Conservation (phyloP, 2,113 vertebrate genomes). For the Daphoenositta chrysoptera region DNA sequence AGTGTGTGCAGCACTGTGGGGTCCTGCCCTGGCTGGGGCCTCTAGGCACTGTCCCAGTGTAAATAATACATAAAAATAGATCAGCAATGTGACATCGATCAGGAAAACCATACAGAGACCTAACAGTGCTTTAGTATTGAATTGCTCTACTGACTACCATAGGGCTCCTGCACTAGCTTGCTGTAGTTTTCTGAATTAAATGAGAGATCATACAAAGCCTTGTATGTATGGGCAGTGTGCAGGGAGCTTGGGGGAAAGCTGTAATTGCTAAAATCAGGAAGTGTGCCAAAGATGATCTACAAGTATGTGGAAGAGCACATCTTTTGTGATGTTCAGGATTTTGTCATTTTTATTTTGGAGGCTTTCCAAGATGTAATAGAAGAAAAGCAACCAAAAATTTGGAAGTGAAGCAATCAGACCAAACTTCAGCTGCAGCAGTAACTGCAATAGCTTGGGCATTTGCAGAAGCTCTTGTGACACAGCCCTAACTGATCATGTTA, state of each 20-base stretch:
- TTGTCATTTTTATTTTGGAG: slow-evolving; percentile 46
- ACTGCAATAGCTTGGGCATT: not conserved
- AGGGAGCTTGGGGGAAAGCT: not conserved
- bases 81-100: not conserved
- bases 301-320: not conserved
- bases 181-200: not conserved
- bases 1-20: not conserved
- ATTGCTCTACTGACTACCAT: not conserved
- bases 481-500: not conserved
- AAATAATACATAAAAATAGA: slow-evolving; percentile 51
- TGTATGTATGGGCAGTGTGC: not conserved
- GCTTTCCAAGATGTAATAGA: not conserved
- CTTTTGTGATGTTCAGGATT: slow-evolving; percentile 22
- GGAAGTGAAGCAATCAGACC: not conserved
- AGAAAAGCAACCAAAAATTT: not conserved
- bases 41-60: slow-evolving; percentile 17
- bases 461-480: not conserved
- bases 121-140: not conserved
- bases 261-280: not conserved
- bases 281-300: not conserved
- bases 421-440: not conserved
- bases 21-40: not conserved
- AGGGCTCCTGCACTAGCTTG: not conserved
- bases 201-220: not conserved
- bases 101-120: not conserved